These are phyloP conservation scores for Trichonephila clavipes DNA, from an alignment of 1,140 invertebrate species.

Conservation along the genomic window DNA sequence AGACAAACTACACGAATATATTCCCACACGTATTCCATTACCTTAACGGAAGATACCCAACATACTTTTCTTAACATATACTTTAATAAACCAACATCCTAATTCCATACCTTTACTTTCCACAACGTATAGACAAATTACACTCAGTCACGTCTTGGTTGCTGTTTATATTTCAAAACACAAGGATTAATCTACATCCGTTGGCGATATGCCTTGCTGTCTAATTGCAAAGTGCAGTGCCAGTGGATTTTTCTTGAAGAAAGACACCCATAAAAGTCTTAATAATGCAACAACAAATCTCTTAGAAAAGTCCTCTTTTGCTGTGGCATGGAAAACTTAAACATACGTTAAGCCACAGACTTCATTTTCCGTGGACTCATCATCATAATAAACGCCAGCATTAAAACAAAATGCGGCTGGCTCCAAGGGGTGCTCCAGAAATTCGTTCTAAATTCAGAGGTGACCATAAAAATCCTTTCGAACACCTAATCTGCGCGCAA, in stretches of 20 bases:
- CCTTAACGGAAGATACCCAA: not conserved
- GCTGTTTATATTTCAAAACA: not conserved
- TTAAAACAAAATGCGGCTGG: slow-evolving; percentile 68
- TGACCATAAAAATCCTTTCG: slow-evolving; percentile 75
- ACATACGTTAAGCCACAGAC: slow-evolving; percentile 28
- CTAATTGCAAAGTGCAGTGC: slow-evolving; percentile 28
- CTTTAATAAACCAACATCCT: not conserved
- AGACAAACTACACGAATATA: not conserved
- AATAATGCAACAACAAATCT: slow-evolving; percentile 28
- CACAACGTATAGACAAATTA: not conserved
- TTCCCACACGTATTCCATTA: not conserved
- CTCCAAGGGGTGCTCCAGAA: slow-evolving; percentile 31
- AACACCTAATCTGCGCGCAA: slow-evolving; percentile 70
- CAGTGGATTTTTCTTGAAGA: not conserved
- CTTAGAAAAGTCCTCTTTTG: not conserved
- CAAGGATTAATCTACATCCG: slow-evolving; percentile 8
- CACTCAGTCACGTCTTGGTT: not conserved
- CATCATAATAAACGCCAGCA: slow-evolving; percentile 73
- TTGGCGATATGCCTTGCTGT: not conserved
- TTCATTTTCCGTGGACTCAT: slow-evolving; percentile 36
- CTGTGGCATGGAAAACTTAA: not conserved
- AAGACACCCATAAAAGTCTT: slow-evolving; percentile 38
- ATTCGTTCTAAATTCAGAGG: slow-evolving; percentile 73
- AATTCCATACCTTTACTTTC: not conserved
- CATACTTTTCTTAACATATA: not conserved